Conservation (phyloP, 2,888 invertebrate species). For the Chloroclysta siterata region DNA sequence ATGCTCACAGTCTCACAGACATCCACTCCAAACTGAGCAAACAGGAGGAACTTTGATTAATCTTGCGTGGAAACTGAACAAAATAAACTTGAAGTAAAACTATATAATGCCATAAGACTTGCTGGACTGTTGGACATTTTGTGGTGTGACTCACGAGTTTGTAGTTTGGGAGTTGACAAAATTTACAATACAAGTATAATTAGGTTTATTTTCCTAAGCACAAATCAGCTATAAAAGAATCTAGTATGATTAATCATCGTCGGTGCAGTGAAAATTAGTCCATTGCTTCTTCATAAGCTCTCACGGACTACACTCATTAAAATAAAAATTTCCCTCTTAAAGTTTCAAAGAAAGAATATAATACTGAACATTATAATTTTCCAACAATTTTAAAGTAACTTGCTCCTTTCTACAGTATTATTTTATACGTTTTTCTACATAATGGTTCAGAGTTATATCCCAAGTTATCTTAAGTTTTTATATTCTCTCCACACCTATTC, state of each 20-base stretch:
- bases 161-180: too few species aligned
- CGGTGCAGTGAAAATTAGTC: too few species aligned
- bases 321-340: background rate
- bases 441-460: conserved; percentile 10
- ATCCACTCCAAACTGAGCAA: conserved; percentile 16
- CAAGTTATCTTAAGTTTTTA: conserved; percentile 22
- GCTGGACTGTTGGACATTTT: background rate
- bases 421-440: conserved; percentile 7
- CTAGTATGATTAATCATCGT: too few species aligned
- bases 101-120: background rate
- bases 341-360: background rate
- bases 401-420: background rate
- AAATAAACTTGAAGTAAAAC: background rate
- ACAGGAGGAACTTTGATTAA: conserved; percentile 27
- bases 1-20: conserved; percentile 38
- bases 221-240: too few species aligned
- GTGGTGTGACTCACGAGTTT: background rate
- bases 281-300: background rate
- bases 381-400: background rate
- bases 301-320: background rate
- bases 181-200: too few species aligned
- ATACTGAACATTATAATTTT: background rate
- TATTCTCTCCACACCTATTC: conserved; percentile 20
- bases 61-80: conserved; percentile 11
- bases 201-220: too few species aligned